Base-by-base conservation (phyloP, 2,113 vertebrate species). In the Myxocyprinus asiaticus region DNA sequence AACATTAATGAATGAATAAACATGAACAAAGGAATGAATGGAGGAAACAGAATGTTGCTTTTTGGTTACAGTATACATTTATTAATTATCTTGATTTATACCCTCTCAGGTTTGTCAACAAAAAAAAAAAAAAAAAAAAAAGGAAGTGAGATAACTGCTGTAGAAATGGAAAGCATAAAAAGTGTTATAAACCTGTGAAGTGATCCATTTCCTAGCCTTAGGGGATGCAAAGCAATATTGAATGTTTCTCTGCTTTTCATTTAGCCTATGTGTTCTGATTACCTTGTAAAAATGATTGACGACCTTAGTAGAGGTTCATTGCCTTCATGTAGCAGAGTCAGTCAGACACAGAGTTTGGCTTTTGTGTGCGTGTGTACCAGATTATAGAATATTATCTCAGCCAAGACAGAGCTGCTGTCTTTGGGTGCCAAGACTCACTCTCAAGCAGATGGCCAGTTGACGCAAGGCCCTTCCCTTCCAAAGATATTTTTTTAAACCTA, bases 371-470 rank as follows among this genome's bases (percentile, higher is more conserved):
- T 68, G 71, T 68, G 33, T 47, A 53, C 5, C 55, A 51, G 65
- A 43, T 66, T 81, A 67, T 48, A 70, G 47, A 70, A 47, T 65
- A 62, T 48, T 67, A 7, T 58, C n/a, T 73, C 17, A 51, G 59
- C 67, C 44, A 53, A 76, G 67, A 58, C 55, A 53, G 86, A 86
- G 69, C 80, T 56, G 77, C 77, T 84, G 75, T 65, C 59, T 58
- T 81, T 83, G 48, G 74, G 70, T 73, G 86, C 83, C 80, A 73
- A 66, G 58, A 53, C 66, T 73, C 56, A 55, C 45, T 61, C 14
- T 2, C 45, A 63, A 85, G 86, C 91, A 92, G 92, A 92, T 92
- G 92, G 92, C 88, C 76, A 69, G 6, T 22, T 90, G 91, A 92
- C 84, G 88, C 87, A 90, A 82, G 80, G 43, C 81, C 85, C 74